Evolutionary conservation across 2,888 invertebrate genomes (phyloP).

Genomic region (Phalangium opilio): DNA sequence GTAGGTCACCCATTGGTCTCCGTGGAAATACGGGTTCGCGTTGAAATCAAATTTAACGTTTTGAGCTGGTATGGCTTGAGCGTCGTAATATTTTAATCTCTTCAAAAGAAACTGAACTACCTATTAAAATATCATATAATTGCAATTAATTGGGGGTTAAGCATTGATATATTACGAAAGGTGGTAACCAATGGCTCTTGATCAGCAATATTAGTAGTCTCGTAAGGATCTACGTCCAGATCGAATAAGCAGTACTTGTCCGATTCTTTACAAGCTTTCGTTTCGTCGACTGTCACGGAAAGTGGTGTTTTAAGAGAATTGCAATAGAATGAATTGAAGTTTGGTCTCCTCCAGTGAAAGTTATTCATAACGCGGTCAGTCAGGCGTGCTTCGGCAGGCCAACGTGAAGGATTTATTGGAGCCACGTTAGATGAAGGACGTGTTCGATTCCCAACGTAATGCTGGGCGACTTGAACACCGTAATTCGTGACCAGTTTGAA

Average conservation of each 20-base stretch:
- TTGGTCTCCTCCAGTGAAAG: too few species aligned
- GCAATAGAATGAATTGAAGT: too few species aligned
- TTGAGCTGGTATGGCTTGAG: constrained; percentile 7
- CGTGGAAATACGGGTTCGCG: constrained; percentile 16
- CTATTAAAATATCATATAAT: too few species aligned
- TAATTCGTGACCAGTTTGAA: constrained; percentile 18
- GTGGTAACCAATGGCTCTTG: constrained; percentile 7
- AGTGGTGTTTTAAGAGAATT: too few species aligned
- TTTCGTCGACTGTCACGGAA: background rate
- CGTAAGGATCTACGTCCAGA: constrained; percentile 69
- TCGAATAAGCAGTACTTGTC: constrained; percentile 60
- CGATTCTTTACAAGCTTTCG: background rate
- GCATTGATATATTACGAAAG: too few species aligned
- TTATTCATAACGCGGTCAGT: too few species aligned
- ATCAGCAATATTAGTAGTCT: constrained; percentile 29
- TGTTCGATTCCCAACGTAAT: constrained; percentile 28
- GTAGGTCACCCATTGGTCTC: constrained; percentile 15
- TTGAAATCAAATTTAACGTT: constrained; percentile 13
- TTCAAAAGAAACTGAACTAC: constrained; percentile 8
- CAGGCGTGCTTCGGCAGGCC: too few species aligned
- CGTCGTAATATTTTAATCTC: constrained; percentile 8
- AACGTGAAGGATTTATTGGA: too few species aligned
- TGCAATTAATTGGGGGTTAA: too few species aligned
- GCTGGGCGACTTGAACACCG: constrained; percentile 45
- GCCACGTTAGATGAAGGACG: background rate